phyloP scores from a whole-genome alignment of 92 coral and sea anemone genomes.

The Siderastrea siderea region DNA sequence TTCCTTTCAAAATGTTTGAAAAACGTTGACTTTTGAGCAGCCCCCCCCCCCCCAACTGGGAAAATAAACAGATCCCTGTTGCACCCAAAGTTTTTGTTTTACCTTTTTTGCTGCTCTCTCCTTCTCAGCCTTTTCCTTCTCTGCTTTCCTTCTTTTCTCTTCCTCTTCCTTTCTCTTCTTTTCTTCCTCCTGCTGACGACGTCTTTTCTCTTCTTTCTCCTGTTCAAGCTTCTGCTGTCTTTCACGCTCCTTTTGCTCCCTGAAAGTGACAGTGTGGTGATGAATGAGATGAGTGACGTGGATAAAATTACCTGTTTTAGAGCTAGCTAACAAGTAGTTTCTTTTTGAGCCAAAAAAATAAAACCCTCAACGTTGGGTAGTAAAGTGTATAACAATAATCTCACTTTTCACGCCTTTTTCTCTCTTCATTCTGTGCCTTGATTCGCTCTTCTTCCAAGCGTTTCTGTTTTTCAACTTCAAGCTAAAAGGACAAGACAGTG shows the following conservation, averaged over 20 bases:
- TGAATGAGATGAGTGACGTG: neutral
- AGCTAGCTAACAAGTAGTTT: neutral
- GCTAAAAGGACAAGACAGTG: conserved; percentile 35
- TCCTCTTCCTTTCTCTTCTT: conserved; percentile 93
- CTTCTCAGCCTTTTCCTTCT: conserved; percentile 93
- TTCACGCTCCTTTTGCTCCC: conserved; percentile 98
- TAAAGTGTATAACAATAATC: neutral
- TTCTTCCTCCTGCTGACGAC: conserved; percentile 96
- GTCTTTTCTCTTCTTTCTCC: conserved; percentile 90
- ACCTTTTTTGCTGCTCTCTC: conserved; percentile 92
- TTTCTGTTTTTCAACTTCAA: conserved; percentile 95
- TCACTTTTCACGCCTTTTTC: conserved; percentile 94
- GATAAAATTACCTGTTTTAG: no score
- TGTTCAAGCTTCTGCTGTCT: conserved; percentile 90
- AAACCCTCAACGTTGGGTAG: no score
- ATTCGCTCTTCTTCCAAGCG: conserved; percentile 93
- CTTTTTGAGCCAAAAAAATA: neutral
- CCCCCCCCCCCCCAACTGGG: no score
- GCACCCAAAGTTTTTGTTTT: neutral
- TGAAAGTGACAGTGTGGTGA: neutral
- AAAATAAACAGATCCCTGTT: neutral
- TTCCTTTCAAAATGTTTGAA: no score
- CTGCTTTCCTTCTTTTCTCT: conserved; percentile 89
- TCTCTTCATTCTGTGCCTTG: conserved; percentile 90
- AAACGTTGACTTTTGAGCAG: no score